Percentiles rank a stretch among this genome's conserved stretches.
These are phyloP conservation scores for Apis florea DNA, from an alignment of 1,140 invertebrate genomes.

Conservation along the genomic window DNA sequence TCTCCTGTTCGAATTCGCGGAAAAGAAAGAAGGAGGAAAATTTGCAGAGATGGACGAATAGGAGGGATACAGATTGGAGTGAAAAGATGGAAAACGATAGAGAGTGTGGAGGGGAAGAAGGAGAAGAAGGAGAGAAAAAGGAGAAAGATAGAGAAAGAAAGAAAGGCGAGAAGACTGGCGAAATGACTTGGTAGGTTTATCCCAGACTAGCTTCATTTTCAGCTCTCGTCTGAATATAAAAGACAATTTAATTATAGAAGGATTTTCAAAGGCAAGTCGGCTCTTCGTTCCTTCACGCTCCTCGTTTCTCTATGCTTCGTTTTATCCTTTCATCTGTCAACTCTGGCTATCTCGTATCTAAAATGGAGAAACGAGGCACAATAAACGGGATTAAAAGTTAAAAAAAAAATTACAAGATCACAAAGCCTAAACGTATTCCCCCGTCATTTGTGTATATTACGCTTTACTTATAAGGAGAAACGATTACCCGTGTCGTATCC, in stretches of 20 bases:
- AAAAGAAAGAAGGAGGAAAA: neutral
- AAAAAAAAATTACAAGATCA: neutral
- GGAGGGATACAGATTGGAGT: neutral
- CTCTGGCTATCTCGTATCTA: conserved; percentile 24
- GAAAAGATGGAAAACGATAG: conserved; percentile 11
- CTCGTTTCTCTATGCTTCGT: conserved; percentile 21
- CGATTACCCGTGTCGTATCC: too few relatives aligned
- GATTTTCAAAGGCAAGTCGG: conserved; percentile 64
- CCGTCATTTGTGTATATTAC: neutral
- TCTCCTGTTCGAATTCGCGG: neutral
- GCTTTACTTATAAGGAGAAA: neutral
- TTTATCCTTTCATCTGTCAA: conserved; percentile 33
- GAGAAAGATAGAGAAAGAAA: neutral
- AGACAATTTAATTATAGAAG: conserved; percentile 75
- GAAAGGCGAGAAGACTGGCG: conserved; percentile 27
- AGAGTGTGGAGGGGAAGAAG: neutral
- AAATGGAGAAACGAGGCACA: conserved; percentile 12
- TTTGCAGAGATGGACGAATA: neutral
- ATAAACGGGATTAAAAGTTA: conserved; percentile 2
- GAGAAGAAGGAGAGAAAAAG: neutral
- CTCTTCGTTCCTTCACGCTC: conserved; percentile 4
- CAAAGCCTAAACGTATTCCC: too few relatives aligned
- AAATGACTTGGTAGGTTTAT: conserved; percentile 63
- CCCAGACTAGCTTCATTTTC: conserved; percentile 65
- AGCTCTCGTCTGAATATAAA: conserved; percentile 70